Conservation (phyloP, 2,113 vertebrate genomes). For the Zosterops borbonicus region DNA sequence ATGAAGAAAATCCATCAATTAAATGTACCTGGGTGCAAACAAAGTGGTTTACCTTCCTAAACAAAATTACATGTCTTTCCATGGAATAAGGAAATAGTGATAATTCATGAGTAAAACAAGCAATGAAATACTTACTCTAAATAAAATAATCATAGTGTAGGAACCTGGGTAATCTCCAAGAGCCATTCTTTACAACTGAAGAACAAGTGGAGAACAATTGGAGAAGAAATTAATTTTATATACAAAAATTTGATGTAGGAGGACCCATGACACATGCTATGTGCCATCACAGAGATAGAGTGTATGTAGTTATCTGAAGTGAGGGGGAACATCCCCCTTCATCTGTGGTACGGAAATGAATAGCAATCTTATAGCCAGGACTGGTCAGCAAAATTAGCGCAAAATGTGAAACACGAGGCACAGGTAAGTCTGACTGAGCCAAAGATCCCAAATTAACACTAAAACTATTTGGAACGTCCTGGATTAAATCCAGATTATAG, state of each 20-base stretch:
- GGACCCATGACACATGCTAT: too few species aligned
- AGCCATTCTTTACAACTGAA: not conserved
- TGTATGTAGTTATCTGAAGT: not conserved
- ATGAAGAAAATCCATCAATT: accelerated
- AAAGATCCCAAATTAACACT: not conserved
- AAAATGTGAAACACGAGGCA: not conserved
- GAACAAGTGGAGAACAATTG: not conserved
- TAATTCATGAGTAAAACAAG: not conserved
- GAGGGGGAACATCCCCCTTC: not conserved
- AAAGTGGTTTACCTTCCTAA: not conserved
- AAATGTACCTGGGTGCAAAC: not conserved
- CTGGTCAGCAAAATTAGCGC: not conserved
- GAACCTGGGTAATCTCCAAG: not conserved
- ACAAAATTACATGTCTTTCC: not conserved
- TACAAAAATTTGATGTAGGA: not conserved
- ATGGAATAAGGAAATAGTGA: not conserved
- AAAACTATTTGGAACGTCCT: not conserved
- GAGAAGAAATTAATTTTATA: not conserved
- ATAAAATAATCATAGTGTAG: not conserved
- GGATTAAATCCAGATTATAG: not conserved
- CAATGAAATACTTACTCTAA: not conserved
- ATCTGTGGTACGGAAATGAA: not conserved
- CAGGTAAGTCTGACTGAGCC: not conserved
- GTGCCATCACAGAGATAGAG: not conserved
- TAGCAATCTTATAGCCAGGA: not conserved